Conservation (phyloP, 1,140 invertebrate species). For the Neocloeon triangulifer region DNA sequence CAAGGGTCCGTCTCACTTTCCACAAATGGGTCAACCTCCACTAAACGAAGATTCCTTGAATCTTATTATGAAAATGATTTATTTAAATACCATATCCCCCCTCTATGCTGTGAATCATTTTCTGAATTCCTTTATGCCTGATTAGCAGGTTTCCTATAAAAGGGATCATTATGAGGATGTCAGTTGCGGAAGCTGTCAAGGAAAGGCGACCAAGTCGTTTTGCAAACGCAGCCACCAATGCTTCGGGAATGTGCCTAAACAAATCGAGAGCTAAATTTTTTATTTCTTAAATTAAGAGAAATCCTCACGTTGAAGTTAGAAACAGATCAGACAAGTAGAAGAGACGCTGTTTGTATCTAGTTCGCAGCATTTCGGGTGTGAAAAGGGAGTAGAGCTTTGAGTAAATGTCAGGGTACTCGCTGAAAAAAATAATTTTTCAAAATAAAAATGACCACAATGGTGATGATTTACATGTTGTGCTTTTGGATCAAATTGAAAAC, state of each 20-base stretch:
- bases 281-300: slow-evolving; percentile 1
- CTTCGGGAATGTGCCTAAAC: slow-evolving; percentile 69
- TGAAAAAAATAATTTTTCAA: slow-evolving; percentile 15
- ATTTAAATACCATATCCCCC: slow-evolving; percentile 19
- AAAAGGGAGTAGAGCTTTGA: slow-evolving; percentile 83
- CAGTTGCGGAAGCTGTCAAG: slow-evolving; percentile 55
- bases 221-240: slow-evolving; percentile 77
- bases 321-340: slow-evolving; percentile 79
- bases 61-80: slow-evolving; percentile 5
- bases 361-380: slow-evolving; percentile 69
- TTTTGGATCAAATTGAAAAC: slow-evolving; percentile 74
- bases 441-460: slow-evolving; percentile 1
- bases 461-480: slow-evolving; percentile 48
- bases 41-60: slow-evolving; percentile 9
- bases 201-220: slow-evolving; percentile 69
- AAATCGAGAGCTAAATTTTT: slow-evolving; percentile 6
- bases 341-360: slow-evolving; percentile 65
- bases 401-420: slow-evolving; percentile 87
- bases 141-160: slow-evolving; percentile 74
- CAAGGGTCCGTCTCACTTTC: slow-evolving; percentile 56
- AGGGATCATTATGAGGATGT: slow-evolving; percentile 52
- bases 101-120: slow-evolving; percentile 38
- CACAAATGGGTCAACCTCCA: slow-evolving; percentile 54
- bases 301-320: slow-evolving; percentile 68
- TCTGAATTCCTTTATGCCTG: slow-evolving; percentile 61